Evolutionary conservation across 92 coral and sea anemone species (phyloP), one percentile per base, ranked within the genome.

Genomic region (Bergia puertoricense): DNA sequence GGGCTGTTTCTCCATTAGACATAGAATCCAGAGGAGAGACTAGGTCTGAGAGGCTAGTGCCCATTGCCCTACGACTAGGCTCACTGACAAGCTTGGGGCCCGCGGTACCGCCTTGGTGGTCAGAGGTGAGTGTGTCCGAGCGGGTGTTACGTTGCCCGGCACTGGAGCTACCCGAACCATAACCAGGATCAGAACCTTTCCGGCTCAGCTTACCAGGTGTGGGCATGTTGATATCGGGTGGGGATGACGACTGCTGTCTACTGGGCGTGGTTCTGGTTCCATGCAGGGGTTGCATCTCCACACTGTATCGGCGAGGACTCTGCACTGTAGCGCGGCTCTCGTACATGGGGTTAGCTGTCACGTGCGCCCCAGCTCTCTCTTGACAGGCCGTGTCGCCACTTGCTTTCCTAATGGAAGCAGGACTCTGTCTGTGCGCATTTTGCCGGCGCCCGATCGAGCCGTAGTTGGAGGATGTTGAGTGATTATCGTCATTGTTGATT

Each of bases 11-110:
- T 50, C 86, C 85, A 11, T 77, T 88, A 85, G 94, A 92, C 89
- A 92, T 79, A 69, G 88, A 85, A 84, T 95, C 96, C 77, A 93
- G 88, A 81, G 96, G 98, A 88, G 98, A 95, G 65, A 93, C 91
- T 30, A 95, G 94, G 42, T 89, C 95, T 13, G 93, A 89, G 79
- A 88, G 72, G 81, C 93, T 91, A 91, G 84, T 23, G 43, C 77
- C 79, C 42, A 71, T 15, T 84, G 75, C 66, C 79, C 43, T 84
- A 84, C 44, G 23, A 46, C 39, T 30, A 48, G 87, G 87, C 79
- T 84, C 79, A 72, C 67, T 84, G 13, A 48, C 79, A 71, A 44
- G 65, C 79, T 84, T 84, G 75, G 87, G 36, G 87, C 87, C 87
- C 18, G 87, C 41, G 50, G 39, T 84, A 68, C 8, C 68, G 79